These are phyloP conservation scores for Drosophila nebulosa DNA, from an alignment of 1,140 invertebrate species.

Conservation along the genomic window DNA sequence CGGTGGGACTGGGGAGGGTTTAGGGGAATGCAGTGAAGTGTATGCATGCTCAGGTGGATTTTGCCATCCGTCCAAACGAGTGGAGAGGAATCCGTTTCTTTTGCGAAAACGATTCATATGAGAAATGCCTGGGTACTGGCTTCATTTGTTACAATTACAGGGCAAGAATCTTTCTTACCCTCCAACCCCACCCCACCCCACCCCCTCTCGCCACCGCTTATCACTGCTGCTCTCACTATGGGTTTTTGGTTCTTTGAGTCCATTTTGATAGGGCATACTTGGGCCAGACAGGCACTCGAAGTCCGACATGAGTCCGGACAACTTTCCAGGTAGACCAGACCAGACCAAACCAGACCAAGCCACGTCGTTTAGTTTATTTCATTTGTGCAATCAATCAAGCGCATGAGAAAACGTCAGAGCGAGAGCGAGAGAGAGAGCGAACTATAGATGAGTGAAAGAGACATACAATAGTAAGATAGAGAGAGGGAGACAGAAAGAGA, in stretches of 20 bases:
- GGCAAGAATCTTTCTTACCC: neutral
- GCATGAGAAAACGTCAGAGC: slow-evolving; percentile 47
- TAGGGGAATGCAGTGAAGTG: neutral
- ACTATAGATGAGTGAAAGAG: neutral
- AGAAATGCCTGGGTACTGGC: slow-evolving; percentile 27
- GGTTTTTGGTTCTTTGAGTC: slow-evolving; percentile 22
- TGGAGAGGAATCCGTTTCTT: neutral
- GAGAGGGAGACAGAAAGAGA: neutral
- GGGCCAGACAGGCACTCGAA: slow-evolving; percentile 9
- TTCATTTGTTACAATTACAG: slow-evolving; percentile 60
- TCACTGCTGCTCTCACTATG: neutral
- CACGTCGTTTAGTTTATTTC: slow-evolving; percentile 36
- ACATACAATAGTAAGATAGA: neutral
- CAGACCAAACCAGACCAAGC: no score
- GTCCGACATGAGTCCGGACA: neutral
- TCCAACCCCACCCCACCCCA: neutral
- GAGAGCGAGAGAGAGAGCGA: slow-evolving; percentile 7
- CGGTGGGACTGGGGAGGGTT: no score
- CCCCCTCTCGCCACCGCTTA: no score
- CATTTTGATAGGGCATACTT: slow-evolving; percentile 43
- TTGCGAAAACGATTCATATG: slow-evolving; percentile 16
- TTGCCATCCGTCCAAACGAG: neutral
- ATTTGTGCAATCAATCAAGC: slow-evolving; percentile 63
- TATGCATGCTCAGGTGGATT: neutral
- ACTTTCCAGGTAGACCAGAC: slow-evolving; percentile 17